These are phyloP conservation scores for Anthopleura xanthogrammica DNA, from an alignment of 92 coral and sea anemone species.

Conservation along the genomic window DNA sequence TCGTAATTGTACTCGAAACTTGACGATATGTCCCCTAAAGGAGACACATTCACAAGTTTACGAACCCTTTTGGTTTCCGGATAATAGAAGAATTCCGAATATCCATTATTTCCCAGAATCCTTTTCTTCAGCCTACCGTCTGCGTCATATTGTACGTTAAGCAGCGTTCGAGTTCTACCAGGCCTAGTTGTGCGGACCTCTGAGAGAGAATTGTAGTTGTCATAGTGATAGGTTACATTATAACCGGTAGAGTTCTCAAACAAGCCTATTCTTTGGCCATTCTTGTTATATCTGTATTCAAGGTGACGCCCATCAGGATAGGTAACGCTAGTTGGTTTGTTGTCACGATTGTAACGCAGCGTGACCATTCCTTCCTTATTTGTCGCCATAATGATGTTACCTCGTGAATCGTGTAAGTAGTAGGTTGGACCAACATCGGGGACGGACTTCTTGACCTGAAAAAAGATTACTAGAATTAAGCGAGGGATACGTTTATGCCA, in stretches of 20 bases:
- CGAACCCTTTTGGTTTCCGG: slow-evolving; percentile 34
- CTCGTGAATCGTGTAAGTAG: slow-evolving; percentile 52
- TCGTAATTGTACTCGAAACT: slow-evolving; percentile 63
- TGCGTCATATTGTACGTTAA: slow-evolving; percentile 48
- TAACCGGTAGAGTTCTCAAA: slow-evolving; percentile 40
- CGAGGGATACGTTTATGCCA: background rate
- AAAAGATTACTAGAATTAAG: background rate
- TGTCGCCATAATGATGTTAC: slow-evolving; percentile 62
- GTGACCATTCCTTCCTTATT: slow-evolving; percentile 54
- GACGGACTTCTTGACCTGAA: slow-evolving; percentile 51
- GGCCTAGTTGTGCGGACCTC: slow-evolving; percentile 35
- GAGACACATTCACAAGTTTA: slow-evolving; percentile 37
- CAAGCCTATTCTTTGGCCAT: slow-evolving; percentile 56
- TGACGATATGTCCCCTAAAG: slow-evolving; percentile 51
- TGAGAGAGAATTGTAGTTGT: slow-evolving; percentile 43
- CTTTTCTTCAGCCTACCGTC: slow-evolving; percentile 49
- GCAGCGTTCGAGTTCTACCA: slow-evolving; percentile 30
- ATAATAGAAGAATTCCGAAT: slow-evolving; percentile 36
- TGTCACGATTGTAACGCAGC: slow-evolving; percentile 46
- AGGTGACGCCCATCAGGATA: slow-evolving; percentile 59
- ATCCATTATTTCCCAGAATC: slow-evolving; percentile 65
- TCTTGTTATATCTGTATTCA: slow-evolving; percentile 45
- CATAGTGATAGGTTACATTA: slow-evolving; percentile 55
- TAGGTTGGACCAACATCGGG: slow-evolving; percentile 54
- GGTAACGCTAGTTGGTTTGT: slow-evolving; percentile 45